Percentiles rank a stretch among this genome's conserved stretches.
Conservation (phyloP, 2,797 vertebrate genomes). For the Trachurus trachurus region DNA sequence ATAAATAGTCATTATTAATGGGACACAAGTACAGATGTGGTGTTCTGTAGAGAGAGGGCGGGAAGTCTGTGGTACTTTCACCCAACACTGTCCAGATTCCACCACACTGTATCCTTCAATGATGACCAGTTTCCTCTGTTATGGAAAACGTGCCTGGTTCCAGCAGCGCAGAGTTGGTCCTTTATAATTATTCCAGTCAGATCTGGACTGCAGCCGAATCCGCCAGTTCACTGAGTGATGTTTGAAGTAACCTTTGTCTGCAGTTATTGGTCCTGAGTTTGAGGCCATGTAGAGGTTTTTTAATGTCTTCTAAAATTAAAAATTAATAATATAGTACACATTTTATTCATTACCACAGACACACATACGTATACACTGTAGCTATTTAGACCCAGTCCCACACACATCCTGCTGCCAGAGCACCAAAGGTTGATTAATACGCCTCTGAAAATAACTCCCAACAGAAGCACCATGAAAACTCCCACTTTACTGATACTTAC, state of each 20-base stretch:
- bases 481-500: background rate
- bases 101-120: constrained; percentile 20
- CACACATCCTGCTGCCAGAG: background rate
- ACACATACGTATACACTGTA: background rate
- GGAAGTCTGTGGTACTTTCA: constrained; percentile 47
- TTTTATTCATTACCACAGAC: background rate
- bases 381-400: background rate
- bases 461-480: background rate
- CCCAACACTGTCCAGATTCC: constrained; percentile 46
- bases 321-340: too few species aligned
- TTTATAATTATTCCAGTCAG: constrained; percentile 36
- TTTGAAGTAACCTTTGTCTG: background rate
- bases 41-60: constrained; percentile 14
- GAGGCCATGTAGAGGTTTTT: background rate
- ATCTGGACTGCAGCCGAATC: constrained; percentile 8
- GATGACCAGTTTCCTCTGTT: constrained; percentile 38
- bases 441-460: background rate
- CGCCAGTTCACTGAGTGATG: background rate
- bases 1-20: constrained; percentile 77
- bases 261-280: background rate
- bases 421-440: background rate
- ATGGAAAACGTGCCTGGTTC: constrained; percentile 42
- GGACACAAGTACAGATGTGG: constrained; percentile 70
- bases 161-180: constrained; percentile 1
- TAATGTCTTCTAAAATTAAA: too few species aligned